Base-by-base conservation (phyloP, 1,140 invertebrate species). In the Mesaphorura yosii region DNA sequence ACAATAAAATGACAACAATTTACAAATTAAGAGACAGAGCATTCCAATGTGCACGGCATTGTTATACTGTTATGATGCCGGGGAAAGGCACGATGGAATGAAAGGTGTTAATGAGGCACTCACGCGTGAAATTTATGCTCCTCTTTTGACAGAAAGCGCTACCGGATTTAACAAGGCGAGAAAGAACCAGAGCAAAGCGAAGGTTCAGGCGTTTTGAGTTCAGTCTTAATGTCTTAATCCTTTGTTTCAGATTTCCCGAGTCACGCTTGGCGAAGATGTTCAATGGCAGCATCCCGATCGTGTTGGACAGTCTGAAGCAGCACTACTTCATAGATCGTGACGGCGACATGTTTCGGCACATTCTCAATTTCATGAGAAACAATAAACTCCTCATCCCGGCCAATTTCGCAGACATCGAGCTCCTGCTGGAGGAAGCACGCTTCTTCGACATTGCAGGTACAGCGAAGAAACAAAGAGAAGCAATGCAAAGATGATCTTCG, bases 321-420 rank as follows among this genome's bases (percentile, higher is more conserved):
- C 93, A 97, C 67, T 97, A 96, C 70, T 97, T 97, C 74, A 95
- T 96, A 60, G 92, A 97, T 72, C 77, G 91, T 10, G 66, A 67
- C 41, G 66, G 66, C 22, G 84, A 83, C 44, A 91, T 94, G 86
- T 96, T 95, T 72, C 78, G 91, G 19, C 89, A 95, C 69, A 88
- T 97, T 65, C 74, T 97, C 23, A 96, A 96, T 73, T 97, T 90
- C 70, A 82, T 96, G 78, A 77, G 93, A 62, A 92, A 91, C 69
- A 84, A 84, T 29, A 79, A 81, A 63, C 76, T 95, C 37, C 71
- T 90, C 41, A 79, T 96, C 64, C 88, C 91, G 0, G 80, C 84
- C 3, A 81, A 88, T 66, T 96, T 94, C 69, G 72, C 77, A 12
- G 86, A 95, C 67, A 70, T 88, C 40, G 89, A 95, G 62, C 75